Evolutionary conservation across 2,113 vertebrate species (phyloP), one percentile per base, ranked within the genome.

Genomic region (Callorhinus ursinus): DNA sequence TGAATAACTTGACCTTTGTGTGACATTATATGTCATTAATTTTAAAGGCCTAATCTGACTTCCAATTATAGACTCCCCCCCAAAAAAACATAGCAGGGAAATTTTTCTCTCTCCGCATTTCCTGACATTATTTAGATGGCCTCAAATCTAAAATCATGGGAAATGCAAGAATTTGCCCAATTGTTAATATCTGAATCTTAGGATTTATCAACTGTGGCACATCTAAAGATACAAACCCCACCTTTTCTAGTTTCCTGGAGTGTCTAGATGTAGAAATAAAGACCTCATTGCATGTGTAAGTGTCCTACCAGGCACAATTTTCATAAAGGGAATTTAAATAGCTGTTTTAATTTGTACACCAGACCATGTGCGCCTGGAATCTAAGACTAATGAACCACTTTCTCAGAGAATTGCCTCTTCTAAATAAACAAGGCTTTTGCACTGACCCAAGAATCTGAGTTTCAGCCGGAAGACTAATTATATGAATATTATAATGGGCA

Each of bases 371-470:
- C 0, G 71, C 49, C 71, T 90, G 6, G 65, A 92, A 71, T 96
- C 39, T 84, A 42, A 87, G 80, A 76, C 93, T 97, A 97, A 97
- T 93, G 55, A 94, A 87, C 49, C 63, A 92, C 42, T 95, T 94
- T 96, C 39, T 67, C 33, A 80, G 76, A 97, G 21, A 87, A 92
- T 39, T 95, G 46, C 74, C 71, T 84, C 65, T 80, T 94, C 63
- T 94, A 93, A 96, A 97, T 74, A 98, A 97, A 96, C 84, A 97
- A 95, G 85, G 15, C n/a, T 83, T 96, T 91, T 95, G 53, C 61
- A 69, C 65, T 96, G 97, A 96, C 79, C 87, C 61, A 55, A 31
- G n/a, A 92, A 82, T 93, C 46, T 92, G 69, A 93, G 80, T 90
- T 90, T n/a, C 57, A 90, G 39, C 28, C 51, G 11, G 76, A 96